These are phyloP conservation scores for Hiodon tergisus DNA, from an alignment of 2,113 vertebrate genomes.

Conservation along the genomic window DNA sequence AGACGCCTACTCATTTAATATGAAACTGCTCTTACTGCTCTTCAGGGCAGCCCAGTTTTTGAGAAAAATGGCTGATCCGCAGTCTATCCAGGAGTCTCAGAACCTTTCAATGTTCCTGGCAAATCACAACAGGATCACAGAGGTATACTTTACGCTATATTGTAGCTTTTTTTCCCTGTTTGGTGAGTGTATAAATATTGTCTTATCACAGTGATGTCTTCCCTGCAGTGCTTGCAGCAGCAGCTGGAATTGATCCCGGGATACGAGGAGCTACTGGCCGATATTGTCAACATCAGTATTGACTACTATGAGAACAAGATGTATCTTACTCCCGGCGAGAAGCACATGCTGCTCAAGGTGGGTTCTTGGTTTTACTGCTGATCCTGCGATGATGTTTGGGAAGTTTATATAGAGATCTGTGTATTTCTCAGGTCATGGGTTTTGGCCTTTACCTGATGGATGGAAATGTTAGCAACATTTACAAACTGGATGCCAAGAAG, in stretches of 20 bases:
- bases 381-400: not conserved
- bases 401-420: not conserved
- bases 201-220: not conserved
- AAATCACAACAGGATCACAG: conserved; percentile 98
- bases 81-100: conserved; percentile 98
- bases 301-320: conserved; percentile 99
- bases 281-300: conserved; percentile 98
- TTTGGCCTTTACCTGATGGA: conserved; percentile 98
- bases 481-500: conserved; percentile 96
- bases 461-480: conserved; percentile 97
- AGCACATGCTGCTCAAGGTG: conserved; percentile 98
- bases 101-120: conserved; percentile 99
- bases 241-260: conserved; percentile 96
- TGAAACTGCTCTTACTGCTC: not conserved
- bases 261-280: conserved; percentile 92
- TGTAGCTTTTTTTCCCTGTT: not conserved
- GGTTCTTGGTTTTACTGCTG: not conserved
- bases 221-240: conserved; percentile 86
- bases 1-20: not conserved
- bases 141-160: conserved; percentile 57
- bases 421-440: conserved; percentile 83
- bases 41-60: conserved; percentile 93
- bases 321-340: conserved; percentile 97
- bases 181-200: not conserved
- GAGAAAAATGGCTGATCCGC: conserved; percentile 96